These are phyloP conservation scores for Nomada hirtipes DNA, from an alignment of 2,888 invertebrate genomes.

Conservation along the genomic window DNA sequence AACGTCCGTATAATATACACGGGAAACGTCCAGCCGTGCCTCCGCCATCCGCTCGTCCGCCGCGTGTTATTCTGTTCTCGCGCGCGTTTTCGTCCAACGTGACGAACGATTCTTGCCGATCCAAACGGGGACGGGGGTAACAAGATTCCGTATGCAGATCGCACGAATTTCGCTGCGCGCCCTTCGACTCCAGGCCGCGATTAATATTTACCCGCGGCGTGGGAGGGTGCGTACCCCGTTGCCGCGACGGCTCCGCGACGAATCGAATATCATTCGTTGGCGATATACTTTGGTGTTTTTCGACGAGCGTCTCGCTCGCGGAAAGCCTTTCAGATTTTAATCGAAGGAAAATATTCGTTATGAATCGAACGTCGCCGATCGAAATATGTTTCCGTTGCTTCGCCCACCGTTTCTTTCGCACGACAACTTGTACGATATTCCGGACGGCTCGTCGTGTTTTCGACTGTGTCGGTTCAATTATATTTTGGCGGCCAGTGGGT, in stretches of 20 bases:
- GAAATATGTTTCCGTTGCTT: slow-evolving; percentile 27
- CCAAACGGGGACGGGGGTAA: neutral
- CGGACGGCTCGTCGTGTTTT: neutral
- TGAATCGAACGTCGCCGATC: slow-evolving; percentile 34
- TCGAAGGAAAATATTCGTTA: slow-evolving; percentile 53
- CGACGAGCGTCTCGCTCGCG: slow-evolving; percentile 21
- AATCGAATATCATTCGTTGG: slow-evolving; percentile 51
- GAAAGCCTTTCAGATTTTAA: slow-evolving; percentile 54
- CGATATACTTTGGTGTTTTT: slow-evolving; percentile 21
- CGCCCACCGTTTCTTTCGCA: no score
- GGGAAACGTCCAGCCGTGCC: slow-evolving; percentile 3
- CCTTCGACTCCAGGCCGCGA: neutral
- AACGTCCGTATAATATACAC: slow-evolving; percentile 56
- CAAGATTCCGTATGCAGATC: slow-evolving; percentile 32
- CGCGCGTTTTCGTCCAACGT: neutral
- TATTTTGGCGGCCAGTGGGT: no score
- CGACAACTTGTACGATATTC: neutral
- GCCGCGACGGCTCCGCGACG: slow-evolving; percentile 35
- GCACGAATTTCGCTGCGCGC: slow-evolving; percentile 1
- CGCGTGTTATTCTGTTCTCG: neutral
- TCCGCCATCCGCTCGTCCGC: neutral
- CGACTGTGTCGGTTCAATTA: no score
- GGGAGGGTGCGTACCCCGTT: neutral
- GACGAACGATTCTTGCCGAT: slow-evolving; percentile 38
- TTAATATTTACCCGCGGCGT: slow-evolving; percentile 24